phyloP scores from a whole-genome alignment of 2,888 invertebrate species.

The Leptarthrus brevirostris region DNA sequence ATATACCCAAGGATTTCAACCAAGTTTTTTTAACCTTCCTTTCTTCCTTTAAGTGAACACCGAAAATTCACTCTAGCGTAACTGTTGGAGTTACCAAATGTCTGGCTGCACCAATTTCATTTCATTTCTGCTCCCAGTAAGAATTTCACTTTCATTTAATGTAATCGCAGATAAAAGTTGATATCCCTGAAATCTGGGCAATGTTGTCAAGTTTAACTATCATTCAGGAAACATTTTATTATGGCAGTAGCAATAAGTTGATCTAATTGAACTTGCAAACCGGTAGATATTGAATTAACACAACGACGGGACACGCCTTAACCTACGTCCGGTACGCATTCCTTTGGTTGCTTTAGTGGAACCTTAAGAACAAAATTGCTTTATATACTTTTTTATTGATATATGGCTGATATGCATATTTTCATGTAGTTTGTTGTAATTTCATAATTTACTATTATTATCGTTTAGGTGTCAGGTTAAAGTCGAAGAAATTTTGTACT shows the following conservation, averaged over 20 bases:
- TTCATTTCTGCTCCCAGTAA: too few species aligned
- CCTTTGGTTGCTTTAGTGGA: conserved; percentile 7
- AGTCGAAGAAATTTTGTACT: conserved; percentile 26
- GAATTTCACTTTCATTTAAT: too few species aligned
- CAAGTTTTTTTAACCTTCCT: too few species aligned
- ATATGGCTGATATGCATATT: not conserved
- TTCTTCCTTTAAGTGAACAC: too few species aligned
- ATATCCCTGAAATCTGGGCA: too few species aligned
- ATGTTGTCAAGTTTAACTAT: too few species aligned
- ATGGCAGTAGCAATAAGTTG: conserved; percentile 22
- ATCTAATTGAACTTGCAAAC: conserved; percentile 28
- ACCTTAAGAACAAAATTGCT: conserved; percentile 29
- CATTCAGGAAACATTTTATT: conserved; percentile 8
- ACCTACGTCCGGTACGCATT: not conserved
- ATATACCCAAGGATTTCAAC: too few species aligned
- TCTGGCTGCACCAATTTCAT: too few species aligned
- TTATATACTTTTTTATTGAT: conserved; percentile 11
- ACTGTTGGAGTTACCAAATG: too few species aligned
- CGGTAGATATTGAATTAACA: conserved; percentile 19
- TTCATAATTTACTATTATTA: conserved; percentile 15
- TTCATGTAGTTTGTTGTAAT: conserved; percentile 17
- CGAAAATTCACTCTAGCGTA: too few species aligned
- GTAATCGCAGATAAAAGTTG: too few species aligned
- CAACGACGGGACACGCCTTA: conserved; percentile 25
- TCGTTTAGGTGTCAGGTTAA: conserved; percentile 10